phyloP scores from a whole-genome alignment of 2,888 invertebrate genomes.

The Dynastes grantii region DNA sequence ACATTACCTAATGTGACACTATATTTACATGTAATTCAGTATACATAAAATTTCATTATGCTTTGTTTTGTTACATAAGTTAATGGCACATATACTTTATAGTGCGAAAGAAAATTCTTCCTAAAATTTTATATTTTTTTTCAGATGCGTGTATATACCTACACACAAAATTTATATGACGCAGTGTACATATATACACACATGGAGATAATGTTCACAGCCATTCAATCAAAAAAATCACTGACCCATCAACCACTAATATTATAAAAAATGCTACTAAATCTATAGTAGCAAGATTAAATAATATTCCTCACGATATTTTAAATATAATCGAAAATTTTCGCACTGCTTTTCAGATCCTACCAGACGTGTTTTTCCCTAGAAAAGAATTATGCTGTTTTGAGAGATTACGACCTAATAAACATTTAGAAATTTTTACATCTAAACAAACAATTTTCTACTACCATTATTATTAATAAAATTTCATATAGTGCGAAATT shows the following conservation, averaged over 20 bases:
- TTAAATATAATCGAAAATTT: constrained; percentile 46
- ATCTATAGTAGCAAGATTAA: constrained; percentile 49
- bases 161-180: neutral
- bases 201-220: constrained; percentile 60
- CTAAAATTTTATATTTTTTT: constrained; percentile 55
- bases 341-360: constrained; percentile 42
- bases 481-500: constrained; percentile 9
- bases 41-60: constrained; percentile 55
- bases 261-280: constrained; percentile 46
- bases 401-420: constrained; percentile 14
- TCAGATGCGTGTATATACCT: constrained; percentile 52
- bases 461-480: constrained; percentile 12
- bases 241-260: constrained; percentile 55
- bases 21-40: constrained; percentile 57
- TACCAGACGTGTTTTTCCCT: constrained; percentile 32
- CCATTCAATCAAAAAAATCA: constrained; percentile 60
- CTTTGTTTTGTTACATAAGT: constrained; percentile 59
- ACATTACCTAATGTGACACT: constrained; percentile 57
- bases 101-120: constrained; percentile 57
- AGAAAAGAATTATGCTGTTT: constrained; percentile 32
- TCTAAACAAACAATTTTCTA: constrained; percentile 53
- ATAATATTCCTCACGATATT: constrained; percentile 43
- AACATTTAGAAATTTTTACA: constrained; percentile 44
- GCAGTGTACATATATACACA: constrained; percentile 52
- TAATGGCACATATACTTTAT: constrained; percentile 61